A percentile compares a stretch with the other conserved stretches of the same genome.
phyloP scores from a whole-genome alignment of 92 coral and sea anemone species.

The Muricea muricata region DNA sequence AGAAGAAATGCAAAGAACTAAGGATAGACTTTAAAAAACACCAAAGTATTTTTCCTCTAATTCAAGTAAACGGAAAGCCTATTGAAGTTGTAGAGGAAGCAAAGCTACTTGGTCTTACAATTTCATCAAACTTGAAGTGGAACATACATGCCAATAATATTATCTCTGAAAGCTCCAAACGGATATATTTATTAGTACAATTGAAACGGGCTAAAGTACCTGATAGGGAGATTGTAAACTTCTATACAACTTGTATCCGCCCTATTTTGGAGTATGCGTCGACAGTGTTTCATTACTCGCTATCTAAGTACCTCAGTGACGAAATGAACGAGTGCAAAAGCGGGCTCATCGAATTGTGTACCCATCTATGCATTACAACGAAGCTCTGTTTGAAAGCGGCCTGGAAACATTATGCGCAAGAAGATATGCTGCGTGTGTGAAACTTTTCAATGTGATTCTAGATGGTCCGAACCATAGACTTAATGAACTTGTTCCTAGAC shows the following conservation, averaged over 20 bases:
- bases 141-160: constrained; percentile 1
- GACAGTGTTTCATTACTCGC: background rate
- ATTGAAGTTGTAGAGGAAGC: constrained; percentile 7
- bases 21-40: background rate
- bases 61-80: background rate
- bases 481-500: background rate
- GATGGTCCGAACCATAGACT: background rate
- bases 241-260: background rate
- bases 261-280: background rate
- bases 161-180: background rate
- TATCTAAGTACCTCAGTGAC: background rate
- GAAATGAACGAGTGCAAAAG: background rate
- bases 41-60: background rate
- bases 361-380: background rate
- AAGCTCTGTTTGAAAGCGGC: background rate
- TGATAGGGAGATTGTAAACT: too few species aligned
- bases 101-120: constrained; percentile 4
- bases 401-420: background rate
- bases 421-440: background rate
- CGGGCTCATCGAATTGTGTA: background rate
- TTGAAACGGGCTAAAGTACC: background rate
- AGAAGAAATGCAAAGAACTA: background rate
- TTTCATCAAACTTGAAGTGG: constrained; percentile 7
- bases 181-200: background rate
- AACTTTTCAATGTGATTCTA: background rate